Evolutionary conservation across 1,140 invertebrate genomes (phyloP).

Genomic region (Aphelenchoides fujianensis): DNA sequence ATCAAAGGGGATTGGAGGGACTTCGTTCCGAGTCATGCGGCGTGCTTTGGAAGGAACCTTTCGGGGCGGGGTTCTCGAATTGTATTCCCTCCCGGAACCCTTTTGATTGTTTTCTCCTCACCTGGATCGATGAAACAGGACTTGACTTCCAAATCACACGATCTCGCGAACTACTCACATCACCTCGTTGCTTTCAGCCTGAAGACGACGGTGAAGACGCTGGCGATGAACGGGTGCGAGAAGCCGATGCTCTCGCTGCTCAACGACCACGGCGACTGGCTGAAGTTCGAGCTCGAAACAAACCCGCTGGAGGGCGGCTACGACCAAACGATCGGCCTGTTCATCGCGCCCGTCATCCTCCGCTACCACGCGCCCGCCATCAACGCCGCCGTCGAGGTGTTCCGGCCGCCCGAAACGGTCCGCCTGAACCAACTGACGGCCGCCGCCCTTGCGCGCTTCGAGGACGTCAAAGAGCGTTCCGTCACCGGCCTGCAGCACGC

Average conservation of each 20-base stretch:
- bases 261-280: slow-evolving; percentile 71
- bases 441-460: slow-evolving; percentile 76
- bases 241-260: slow-evolving; percentile 48
- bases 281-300: slow-evolving; percentile 79
- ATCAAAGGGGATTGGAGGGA: too few species aligned
- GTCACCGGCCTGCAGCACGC: slow-evolving; percentile 83
- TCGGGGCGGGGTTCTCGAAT: too few species aligned
- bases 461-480: slow-evolving; percentile 84
- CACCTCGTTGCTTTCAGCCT: slow-evolving; percentile 62
- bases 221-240: slow-evolving; percentile 58
- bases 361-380: slow-evolving; percentile 63
- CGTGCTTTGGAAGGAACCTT: too few species aligned
- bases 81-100: too few species aligned
- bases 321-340: slow-evolving; percentile 70
- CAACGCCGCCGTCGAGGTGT: slow-evolving; percentile 65
- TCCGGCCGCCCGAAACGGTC: slow-evolving; percentile 75
- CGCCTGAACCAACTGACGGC: slow-evolving; percentile 72
- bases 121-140: too few species aligned
- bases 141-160: too few species aligned
- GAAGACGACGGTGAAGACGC: slow-evolving; percentile 62
- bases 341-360: slow-evolving; percentile 51
- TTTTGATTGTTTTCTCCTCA: too few species aligned
- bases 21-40: too few species aligned
- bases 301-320: slow-evolving; percentile 69
- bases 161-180: too few species aligned